Base-by-base conservation (phyloP, 1,140 invertebrate genomes). In the Drosophila paulistorum region DNA sequence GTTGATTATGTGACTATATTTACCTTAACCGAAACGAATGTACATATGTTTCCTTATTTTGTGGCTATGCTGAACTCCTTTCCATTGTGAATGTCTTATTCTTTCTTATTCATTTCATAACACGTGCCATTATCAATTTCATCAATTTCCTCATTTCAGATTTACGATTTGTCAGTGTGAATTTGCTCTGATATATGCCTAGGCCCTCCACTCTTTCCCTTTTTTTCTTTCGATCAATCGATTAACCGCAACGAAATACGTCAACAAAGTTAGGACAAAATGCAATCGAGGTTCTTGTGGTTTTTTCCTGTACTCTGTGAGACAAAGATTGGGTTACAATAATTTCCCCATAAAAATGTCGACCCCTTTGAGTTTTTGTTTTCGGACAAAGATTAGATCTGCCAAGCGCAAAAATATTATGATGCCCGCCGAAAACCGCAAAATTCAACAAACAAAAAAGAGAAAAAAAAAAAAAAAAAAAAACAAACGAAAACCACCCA, bases 341-440 rank as follows among this genome's bases (percentile, higher is more conserved):
- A 85, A 87, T 86, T 86, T 86, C 82, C 83, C 79, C 82, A 86
- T 86, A 86, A 86, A 86, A 86, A 87, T 87, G 82, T 86, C 83
- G 69, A 86, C 83, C 79, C 83, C 79, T 54, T 41, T 48, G 20
- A 60, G 60, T 62, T 39, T 37, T 26, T 63, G 10, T 39, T 68
- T 68, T 73, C 54, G 76, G 72, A 86, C 76, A 82, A 67, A 86
- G 82, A 86, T 86, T 86, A 86, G 82, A 86, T 86, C 82, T 86
- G 82, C 84, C 83, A 87, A 76, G 82, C 79, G 79, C 83, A 86
- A 86, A 85, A 85, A 86, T 87, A 86, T 87, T 86, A 83, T 86
- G 82, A 86, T 86, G 82, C 79, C 76, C 51, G 69, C 71, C 71
- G 54, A 63, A 30, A 66, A 77, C 71, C 74, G 69, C 77, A 70